Conservation (phyloP, 2,113 vertebrate species). For the Hirundichthys speculiger region DNA sequence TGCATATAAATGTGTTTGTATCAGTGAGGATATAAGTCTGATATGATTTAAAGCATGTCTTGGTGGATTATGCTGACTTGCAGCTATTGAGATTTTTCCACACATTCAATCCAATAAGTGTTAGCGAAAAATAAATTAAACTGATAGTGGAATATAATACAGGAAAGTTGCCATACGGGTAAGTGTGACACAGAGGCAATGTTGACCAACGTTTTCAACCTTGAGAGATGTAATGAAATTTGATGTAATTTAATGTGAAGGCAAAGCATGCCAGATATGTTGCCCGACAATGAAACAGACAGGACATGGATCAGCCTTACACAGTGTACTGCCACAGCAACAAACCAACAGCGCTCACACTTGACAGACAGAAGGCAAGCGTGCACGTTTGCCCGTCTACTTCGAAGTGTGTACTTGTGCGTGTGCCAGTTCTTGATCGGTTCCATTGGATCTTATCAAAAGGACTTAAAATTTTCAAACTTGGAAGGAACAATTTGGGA, state of each 20-base stretch:
- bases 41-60: conserved; percentile 52
- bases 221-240: conserved; percentile 46
- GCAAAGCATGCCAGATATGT: conserved; percentile 17
- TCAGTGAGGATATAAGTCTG: conserved; percentile 10
- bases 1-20: no score
- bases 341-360: conserved; percentile 1
- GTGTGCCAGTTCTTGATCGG: conserved; percentile 20
- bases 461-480: conserved; percentile 11
- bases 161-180: conserved; percentile 36
- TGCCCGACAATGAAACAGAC: conserved; percentile 26
- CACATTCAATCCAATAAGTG: conserved; percentile 61
- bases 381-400: conserved; percentile 15
- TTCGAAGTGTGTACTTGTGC: no score
- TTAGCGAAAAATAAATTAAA: conserved; percentile 10
- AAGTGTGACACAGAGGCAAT: conserved; percentile 23
- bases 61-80: conserved; percentile 69
- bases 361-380: not conserved
- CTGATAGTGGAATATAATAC: conserved; percentile 46
- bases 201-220: conserved; percentile 42
- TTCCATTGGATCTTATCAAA: conserved; percentile 30
- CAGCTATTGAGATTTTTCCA: conserved; percentile 67
- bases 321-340: not conserved
- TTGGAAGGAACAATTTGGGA: not conserved
- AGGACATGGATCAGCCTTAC: conserved; percentile 38
- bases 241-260: conserved; percentile 53